These are phyloP conservation scores for Psix sp. DNA, from an alignment of 1,140 invertebrate genomes.

Conservation along the genomic window DNA sequence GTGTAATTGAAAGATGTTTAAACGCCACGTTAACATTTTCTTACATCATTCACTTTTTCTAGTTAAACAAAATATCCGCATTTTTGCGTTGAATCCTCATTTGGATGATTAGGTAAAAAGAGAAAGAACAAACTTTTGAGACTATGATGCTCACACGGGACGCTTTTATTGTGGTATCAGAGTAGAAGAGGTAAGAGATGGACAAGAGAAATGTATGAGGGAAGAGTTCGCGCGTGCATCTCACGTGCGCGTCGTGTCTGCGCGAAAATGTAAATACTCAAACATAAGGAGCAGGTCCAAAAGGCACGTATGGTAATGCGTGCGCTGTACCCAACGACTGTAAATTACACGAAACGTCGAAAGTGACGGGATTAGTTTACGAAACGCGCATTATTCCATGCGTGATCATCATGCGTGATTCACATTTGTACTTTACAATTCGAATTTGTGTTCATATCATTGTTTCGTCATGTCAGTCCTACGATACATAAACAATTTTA, in stretches of 20 bases:
- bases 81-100: conserved; percentile 13
- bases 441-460: background rate
- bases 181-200: conserved; percentile 5
- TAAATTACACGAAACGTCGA: conserved; percentile 56
- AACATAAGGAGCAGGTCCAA: conserved; percentile 26
- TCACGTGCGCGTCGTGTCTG: conserved; percentile 45
- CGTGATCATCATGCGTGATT: conserved; percentile 31
- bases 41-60: conserved; percentile 33
- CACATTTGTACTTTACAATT: conserved; percentile 3
- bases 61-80: conserved; percentile 14
- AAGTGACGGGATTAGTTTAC: conserved; percentile 57
- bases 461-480: no score
- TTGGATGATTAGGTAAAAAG: no score
- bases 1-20: conserved; percentile 41
- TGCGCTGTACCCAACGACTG: conserved; percentile 28
- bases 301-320: conserved; percentile 42
- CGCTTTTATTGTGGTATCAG: conserved; percentile 6
- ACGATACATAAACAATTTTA: no score
- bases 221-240: conserved; percentile 37
- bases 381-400: conserved; percentile 16
- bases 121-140: no score
- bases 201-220: conserved; percentile 1
- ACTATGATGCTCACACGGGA: no score
- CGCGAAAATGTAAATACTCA: conserved; percentile 30
- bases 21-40: conserved; percentile 18